Conservation (phyloP, 1,140 invertebrate genomes). For the Planococcus citri region DNA sequence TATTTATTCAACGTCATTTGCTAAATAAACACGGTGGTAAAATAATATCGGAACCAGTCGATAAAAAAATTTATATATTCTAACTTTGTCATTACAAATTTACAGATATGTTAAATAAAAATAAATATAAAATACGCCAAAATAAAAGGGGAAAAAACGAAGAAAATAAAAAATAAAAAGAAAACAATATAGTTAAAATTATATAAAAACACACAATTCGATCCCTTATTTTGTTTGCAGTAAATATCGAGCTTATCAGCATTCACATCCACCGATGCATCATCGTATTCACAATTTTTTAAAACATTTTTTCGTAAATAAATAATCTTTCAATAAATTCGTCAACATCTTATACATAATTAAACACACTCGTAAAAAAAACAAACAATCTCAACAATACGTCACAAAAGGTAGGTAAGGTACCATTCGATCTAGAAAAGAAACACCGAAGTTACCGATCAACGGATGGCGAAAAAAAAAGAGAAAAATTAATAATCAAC, state of each 20-base stretch:
- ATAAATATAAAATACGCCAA: background rate
- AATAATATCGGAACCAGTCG: no score
- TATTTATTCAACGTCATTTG: no score
- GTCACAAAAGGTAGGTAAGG: background rate
- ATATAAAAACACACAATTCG: background rate
- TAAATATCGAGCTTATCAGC: no score
- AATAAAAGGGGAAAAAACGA: background rate
- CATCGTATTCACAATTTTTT: no score
- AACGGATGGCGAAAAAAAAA: background rate
- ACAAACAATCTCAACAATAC: background rate
- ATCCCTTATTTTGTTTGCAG: no score
- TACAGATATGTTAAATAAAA: constrained; percentile 4
- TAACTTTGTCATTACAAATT: background rate
- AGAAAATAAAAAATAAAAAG: background rate
- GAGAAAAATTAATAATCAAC: background rate
- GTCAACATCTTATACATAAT: background rate
- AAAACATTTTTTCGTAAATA: background rate
- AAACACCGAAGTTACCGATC: background rate
- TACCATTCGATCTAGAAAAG: no score
- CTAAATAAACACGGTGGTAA: no score
- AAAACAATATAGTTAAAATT: background rate
- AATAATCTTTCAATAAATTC: background rate
- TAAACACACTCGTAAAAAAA: background rate
- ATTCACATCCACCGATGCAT: background rate
- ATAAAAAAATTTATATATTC: background rate